Evolutionary conservation across 1,140 invertebrate genomes (phyloP).

Genomic region (Bombus polaris): DNA sequence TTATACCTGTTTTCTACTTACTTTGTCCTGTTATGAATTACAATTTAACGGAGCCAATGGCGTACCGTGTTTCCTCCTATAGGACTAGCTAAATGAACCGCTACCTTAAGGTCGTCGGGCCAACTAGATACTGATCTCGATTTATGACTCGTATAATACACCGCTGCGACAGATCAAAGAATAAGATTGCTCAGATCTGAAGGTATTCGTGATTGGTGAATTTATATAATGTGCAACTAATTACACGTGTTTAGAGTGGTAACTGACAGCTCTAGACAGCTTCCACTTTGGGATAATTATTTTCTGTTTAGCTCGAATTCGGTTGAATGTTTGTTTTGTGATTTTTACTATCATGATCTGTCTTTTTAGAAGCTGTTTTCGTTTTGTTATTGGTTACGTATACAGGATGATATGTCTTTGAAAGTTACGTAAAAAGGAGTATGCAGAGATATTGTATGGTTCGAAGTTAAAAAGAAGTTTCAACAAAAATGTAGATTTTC

Average conservation of each 20-base stretch:
- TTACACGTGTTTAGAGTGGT: not conserved
- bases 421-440: not conserved
- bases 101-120: conserved; percentile 69
- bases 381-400: not conserved
- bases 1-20: not conserved
- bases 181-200: conserved; percentile 6
- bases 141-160: conserved; percentile 66
- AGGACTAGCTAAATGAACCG: conserved; percentile 61
- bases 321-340: not conserved
- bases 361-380: not conserved
- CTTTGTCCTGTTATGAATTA: conserved; percentile 57
- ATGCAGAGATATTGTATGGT: not conserved
- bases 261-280: not conserved
- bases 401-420: not conserved
- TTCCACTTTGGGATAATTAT: not conserved
- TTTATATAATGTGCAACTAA: conserved; percentile 17
- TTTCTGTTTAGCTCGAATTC: not conserved
- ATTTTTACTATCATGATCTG: not conserved
- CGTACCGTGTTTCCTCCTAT: not conserved
- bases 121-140: conserved; percentile 74
- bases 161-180: conserved; percentile 39
- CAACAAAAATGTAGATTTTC: too few relatives aligned
- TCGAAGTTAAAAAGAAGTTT: too few relatives aligned
- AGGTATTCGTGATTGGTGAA: not conserved
- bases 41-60: conserved; percentile 50